Percentiles rank a stretch among this genome's conserved stretches.
Conservation (phyloP, 2,888 invertebrate genomes). For the Acrobeloides nanus region DNA sequence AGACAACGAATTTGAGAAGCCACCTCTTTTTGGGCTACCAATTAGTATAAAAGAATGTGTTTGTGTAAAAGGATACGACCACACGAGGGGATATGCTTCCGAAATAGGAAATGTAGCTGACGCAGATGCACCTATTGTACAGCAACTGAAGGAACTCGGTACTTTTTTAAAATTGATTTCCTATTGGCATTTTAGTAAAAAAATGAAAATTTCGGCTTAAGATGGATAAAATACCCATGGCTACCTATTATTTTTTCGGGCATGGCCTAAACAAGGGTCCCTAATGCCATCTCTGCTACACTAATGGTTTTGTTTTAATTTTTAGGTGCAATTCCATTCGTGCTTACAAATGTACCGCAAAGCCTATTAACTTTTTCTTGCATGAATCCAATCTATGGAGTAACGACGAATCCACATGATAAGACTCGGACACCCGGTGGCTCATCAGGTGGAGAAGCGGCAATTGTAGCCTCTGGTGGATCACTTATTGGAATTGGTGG, state of each 20-base stretch:
- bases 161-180: too few relatives aligned
- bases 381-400: constrained; percentile 55
- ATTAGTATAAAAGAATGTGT: constrained; percentile 46
- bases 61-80: constrained; percentile 35
- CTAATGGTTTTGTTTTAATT: not conserved
- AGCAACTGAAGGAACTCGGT: constrained; percentile 33
- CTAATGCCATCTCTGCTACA: not conserved
- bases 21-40: constrained; percentile 44
- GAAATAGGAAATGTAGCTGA: constrained; percentile 30
- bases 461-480: constrained; percentile 52
- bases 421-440: constrained; percentile 50
- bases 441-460: constrained; percentile 56
- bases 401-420: constrained; percentile 15
- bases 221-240: too few relatives aligned
- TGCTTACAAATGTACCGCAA: constrained; percentile 57
- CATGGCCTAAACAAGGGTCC: too few relatives aligned
- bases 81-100: constrained; percentile 51
- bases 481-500: constrained; percentile 52
- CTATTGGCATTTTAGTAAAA: too few relatives aligned
- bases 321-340: constrained; percentile 58
- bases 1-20: constrained; percentile 28
- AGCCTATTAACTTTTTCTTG: constrained; percentile 48
- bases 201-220: too few relatives aligned
- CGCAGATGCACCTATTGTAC: constrained; percentile 28
- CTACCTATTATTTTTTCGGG: too few relatives aligned